Evolutionary conservation across 2,888 invertebrate genomes (phyloP), one percentile per base, ranked within the genome.

Genomic region (Lepidonotus clava): DNA sequence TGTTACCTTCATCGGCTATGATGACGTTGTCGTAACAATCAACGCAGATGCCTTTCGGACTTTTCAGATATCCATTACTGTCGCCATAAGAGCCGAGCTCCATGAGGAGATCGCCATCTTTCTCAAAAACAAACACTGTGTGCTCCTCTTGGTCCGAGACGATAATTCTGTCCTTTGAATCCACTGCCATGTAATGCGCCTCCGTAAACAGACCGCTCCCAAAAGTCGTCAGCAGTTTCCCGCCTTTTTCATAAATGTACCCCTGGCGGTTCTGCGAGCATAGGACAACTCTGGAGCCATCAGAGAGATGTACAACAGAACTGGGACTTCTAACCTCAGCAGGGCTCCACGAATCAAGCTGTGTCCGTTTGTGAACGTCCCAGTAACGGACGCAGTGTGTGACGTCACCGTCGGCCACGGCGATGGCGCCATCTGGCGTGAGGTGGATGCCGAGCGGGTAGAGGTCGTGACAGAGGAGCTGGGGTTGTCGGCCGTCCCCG

Each of bases 81-180:
- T 76, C 76, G 2, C 76, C 76, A 38, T 76, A 76, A 0, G 36
- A 76, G 36, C 76, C 76, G 11, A 76, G 21, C 21, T 76, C 76
- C 18, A 34, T n/a, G 1, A 76, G 76, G 28, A 40, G 24, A 2
- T 40, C 18, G 1, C 76, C 76, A 36, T 18, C 38, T 24, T 34
- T 34, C 11, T 76, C 76, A 76, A 76, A 76, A 4, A 76, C 38
- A 76, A 40, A 76, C 8, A 76, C 76, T 18, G 36, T 36, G 40
- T 76, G 76, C 18, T 76, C 76, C 38, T 76, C 76, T 24, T 76
- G 76, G n/a, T 76, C 76, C 1, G 76, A 76, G 4, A 76, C 36
- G 14, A 76, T 1, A 6, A 76, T 1, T 21, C 28, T 21, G 28
- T 76, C 76, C 76, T 76, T 21, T 21, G 76, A 76, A 38, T 76